These are phyloP conservation scores for Meloidogyne floridensis DNA, from an alignment of 1,140 invertebrate species.

Conservation along the genomic window DNA sequence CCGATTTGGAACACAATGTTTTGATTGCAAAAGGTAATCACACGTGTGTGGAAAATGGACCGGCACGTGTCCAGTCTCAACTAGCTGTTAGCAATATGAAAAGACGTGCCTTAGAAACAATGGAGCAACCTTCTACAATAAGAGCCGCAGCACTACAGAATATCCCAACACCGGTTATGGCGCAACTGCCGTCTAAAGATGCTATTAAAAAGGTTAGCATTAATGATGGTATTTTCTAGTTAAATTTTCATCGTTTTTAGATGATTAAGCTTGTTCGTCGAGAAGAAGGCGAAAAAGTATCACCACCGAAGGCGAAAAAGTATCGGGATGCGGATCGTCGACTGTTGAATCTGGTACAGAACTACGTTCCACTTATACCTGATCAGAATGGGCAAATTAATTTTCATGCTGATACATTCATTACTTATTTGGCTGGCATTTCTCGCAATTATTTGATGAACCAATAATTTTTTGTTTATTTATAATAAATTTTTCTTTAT, in stretches of 20 bases:
- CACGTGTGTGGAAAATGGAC: not conserved
- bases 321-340: no score
- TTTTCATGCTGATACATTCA: no score
- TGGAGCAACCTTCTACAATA: slow-evolving; percentile 6
- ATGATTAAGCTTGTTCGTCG: no score
- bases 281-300: no score
- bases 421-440: no score
- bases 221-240: no score
- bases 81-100: slow-evolving; percentile 12
- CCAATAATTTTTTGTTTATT: not conserved
- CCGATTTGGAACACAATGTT: no score
- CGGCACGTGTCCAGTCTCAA: slow-evolving; percentile 3
- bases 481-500: not conserved
- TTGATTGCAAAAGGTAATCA: not conserved
- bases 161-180: not conserved
- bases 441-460: not conserved
- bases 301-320: no score
- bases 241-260: no score
- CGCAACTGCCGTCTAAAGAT: not conserved
- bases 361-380: no score
- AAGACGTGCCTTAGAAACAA: not conserved
- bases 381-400: no score
- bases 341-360: no score
- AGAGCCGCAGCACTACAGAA: not conserved
- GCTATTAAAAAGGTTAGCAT: slow-evolving; percentile 11